A percentile compares a stretch with the other conserved stretches of the same genome.
Evolutionary conservation across 2,113 vertebrate genomes (phyloP).

Genomic region (Ameiurus melas): DNA sequence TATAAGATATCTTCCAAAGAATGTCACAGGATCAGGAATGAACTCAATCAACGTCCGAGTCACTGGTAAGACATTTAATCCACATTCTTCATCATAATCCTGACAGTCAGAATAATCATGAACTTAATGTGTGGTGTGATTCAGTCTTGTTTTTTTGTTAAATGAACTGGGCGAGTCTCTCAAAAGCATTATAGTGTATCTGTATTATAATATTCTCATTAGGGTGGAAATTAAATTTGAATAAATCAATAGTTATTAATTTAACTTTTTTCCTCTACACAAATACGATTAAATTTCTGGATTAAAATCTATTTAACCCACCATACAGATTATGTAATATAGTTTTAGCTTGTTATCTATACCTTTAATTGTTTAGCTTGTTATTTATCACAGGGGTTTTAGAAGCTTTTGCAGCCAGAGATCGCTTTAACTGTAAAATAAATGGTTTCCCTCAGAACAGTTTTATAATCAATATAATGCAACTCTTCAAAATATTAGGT

Average conservation of each 20-base stretch:
- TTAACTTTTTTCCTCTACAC: not conserved
- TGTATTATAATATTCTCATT: not conserved
- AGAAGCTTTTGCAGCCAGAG: no score
- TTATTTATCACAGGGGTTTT: no score
- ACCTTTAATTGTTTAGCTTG: not conserved
- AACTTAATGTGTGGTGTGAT: no score
- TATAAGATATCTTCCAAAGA: not conserved
- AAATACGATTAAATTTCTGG: not conserved
- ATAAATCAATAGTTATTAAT: no score
- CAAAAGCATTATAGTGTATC: not conserved
- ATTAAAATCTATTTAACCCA: not conserved
- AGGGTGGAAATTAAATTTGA: not conserved
- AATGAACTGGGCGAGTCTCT: not conserved
- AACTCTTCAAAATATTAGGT: not conserved
- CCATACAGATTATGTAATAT: no score
- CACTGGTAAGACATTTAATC: not conserved
- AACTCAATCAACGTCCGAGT: conserved; percentile 6
- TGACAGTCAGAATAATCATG: no score
- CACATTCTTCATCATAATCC: no score
- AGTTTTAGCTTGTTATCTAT: not conserved
- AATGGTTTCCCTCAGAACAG: no score
- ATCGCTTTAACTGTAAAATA: not conserved
- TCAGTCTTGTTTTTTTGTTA: not conserved
- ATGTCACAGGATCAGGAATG: not conserved
- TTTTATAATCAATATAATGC: not conserved